Evolutionary conservation across 2,797 vertebrate genomes (phyloP), one percentile per base, ranked within the genome.

Genomic region (Menidia menidia): DNA sequence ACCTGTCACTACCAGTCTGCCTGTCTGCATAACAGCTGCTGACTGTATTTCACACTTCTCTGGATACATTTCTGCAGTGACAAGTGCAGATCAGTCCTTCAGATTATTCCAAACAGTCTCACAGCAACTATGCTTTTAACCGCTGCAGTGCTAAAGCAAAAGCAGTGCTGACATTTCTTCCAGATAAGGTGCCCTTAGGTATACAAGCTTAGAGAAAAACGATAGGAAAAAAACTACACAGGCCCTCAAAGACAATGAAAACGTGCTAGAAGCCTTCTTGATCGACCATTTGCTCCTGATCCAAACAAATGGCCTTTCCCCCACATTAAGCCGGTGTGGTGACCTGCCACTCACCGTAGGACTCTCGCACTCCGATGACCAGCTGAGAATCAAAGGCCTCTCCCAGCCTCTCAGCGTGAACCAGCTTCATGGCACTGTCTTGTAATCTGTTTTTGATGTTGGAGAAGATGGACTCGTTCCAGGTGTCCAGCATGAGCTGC

Each of bases 401-500:
- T 58, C 97, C 97, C 73, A 98, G 90, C 77, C 97, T 91, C 89
- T 99, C 97, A 0, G 97, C 97, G 51, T 99, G 97, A 33, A 99
- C 97, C 60, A 98, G 89, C 88, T 99, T 99, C 97, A 99, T 99
- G 80, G 97, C 97, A 81, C 97, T 99, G 88, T 98, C 97, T 89
- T 99, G 97, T 71, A 99, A 95, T 66, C 97, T 95, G 43, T 95
- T 98, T 89, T 99, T 99, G 77, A 99, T 99, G 92, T 99, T 99
- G 85, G 97, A 99, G 89, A 99, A 99, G 91, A 99, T 99, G 4
- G 97, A 99, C 84, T 99, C 97, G 71, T 99, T 99, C 97, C 97
- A 99, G 0, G 97, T 99, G 92, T 99, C 97, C 85, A 99, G 88
- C 97, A 99, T 99, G 44, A 99, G 94, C 97, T 99, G 86, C 41